A percentile compares a stretch with the other conserved stretches of the same genome.
phyloP scores from a whole-genome alignment of 2,113 vertebrate genomes.

The Toxotes chatareus region DNA sequence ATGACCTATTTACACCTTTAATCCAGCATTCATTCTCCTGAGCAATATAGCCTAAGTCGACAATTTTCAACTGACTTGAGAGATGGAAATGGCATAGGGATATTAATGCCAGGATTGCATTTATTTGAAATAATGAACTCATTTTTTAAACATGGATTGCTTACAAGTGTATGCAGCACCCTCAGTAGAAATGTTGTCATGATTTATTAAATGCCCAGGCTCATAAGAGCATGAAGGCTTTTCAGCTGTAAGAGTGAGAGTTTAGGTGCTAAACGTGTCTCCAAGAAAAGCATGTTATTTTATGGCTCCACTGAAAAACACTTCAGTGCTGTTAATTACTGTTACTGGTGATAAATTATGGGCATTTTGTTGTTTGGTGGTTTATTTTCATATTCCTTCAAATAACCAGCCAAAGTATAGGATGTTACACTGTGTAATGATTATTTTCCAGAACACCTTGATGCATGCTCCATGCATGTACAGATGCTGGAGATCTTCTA shows the following conservation, averaged over 20 bases:
- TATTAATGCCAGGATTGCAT: conserved; percentile 35
- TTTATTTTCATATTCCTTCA: neutral
- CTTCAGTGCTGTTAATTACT: conserved; percentile 5
- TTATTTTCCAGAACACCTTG: neutral
- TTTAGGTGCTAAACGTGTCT: conserved; percentile 8
- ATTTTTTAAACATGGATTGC: conserved; percentile 9
- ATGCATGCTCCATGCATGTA: neutral
- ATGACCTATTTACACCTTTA: conserved; percentile 76
- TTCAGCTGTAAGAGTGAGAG: conserved; percentile 1
- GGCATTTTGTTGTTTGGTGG: conserved; percentile 1
- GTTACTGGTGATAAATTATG: neutral
- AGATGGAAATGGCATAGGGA: conserved; percentile 20
- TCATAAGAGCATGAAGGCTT: conserved; percentile 13
- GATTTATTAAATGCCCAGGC: conserved; percentile 47
- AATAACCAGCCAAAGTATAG: neutral
- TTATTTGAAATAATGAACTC: conserved; percentile 52
- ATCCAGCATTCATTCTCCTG: conserved; percentile 54
- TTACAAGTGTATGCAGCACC: conserved; percentile 28
- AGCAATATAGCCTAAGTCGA: conserved; percentile 16
- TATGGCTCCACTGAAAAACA: neutral
- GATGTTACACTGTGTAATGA: neutral
- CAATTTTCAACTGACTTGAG: conserved; percentile 29
- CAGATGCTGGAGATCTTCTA: too few relatives aligned
- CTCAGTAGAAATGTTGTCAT: conserved; percentile 44
- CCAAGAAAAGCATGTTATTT: conserved; percentile 2